phyloP scores from a whole-genome alignment of 2,888 invertebrate genomes.

The Thera obeliscata region DNA sequence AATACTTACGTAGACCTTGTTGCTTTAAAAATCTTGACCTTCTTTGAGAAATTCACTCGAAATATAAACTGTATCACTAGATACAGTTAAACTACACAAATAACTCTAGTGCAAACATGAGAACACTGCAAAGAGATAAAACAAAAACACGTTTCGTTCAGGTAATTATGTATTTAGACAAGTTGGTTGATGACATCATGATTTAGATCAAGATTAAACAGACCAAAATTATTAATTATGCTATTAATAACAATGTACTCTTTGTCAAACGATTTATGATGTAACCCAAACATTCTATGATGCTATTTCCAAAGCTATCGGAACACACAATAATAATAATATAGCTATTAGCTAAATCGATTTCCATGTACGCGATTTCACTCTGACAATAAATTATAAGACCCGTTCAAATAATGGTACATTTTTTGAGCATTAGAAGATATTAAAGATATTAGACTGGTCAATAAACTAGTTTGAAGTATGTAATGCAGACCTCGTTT shows the following conservation, averaged over 20 bases:
- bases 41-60: conserved; percentile 6
- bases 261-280: conserved; percentile 5
- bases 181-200: conserved; percentile 24
- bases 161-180: conserved; percentile 16
- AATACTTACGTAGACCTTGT: background rate
- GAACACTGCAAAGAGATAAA: background rate
- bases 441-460: conserved; percentile 10
- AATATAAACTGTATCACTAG: conserved; percentile 10
- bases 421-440: background rate
- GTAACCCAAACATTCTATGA: background rate
- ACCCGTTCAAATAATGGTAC: background rate
- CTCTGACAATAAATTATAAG: background rate
- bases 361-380: background rate
- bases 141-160: conserved; percentile 10
- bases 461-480: conserved; percentile 13
- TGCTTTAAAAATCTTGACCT: conserved; percentile 7
- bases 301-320: background rate
- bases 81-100: conserved; percentile 11
- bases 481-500: conserved; percentile 19
- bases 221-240: conserved; percentile 12
- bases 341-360: background rate
- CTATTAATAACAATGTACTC: conserved; percentile 5
- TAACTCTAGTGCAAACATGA: conserved; percentile 1
- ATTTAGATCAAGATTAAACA: conserved; percentile 8
- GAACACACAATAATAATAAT: background rate